phyloP scores from a whole-genome alignment of 2,113 vertebrate genomes.

The Deroptyus accipitrinus region DNA sequence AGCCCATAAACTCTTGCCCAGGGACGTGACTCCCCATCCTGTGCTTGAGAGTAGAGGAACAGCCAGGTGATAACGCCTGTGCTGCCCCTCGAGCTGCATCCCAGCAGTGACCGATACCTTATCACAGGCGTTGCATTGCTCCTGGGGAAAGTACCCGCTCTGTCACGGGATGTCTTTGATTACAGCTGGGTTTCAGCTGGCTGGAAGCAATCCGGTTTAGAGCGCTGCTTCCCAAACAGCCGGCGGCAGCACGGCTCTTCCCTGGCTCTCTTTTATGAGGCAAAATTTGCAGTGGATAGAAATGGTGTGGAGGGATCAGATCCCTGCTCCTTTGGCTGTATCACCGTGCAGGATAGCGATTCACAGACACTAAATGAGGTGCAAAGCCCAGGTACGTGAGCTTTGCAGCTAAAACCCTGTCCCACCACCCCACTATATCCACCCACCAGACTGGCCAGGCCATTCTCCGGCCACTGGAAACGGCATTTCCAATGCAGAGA shows the following conservation, averaged over 20 bases:
- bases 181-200: background rate
- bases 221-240: background rate
- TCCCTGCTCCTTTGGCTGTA: background rate
- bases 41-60: background rate
- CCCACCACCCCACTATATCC: background rate
- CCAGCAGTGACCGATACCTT: background rate
- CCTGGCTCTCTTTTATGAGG: background rate
- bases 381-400: background rate
- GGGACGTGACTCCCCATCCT: background rate
- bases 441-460: fast-evolving
- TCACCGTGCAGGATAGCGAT: background rate
- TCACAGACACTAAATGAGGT: background rate
- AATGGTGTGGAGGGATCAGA: background rate
- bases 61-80: background rate
- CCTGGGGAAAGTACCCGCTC: background rate
- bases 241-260: fast-evolving
- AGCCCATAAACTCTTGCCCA: background rate
- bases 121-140: background rate
- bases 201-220: background rate
- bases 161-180: background rate
- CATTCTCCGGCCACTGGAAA: background rate
- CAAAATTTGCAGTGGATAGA: background rate
- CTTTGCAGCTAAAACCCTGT: background rate
- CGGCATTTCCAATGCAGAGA: background rate
- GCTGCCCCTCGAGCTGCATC: background rate